Evolutionary conservation across 2,113 vertebrate species (phyloP).

Genomic region (Cyrtonyx montezumae): DNA sequence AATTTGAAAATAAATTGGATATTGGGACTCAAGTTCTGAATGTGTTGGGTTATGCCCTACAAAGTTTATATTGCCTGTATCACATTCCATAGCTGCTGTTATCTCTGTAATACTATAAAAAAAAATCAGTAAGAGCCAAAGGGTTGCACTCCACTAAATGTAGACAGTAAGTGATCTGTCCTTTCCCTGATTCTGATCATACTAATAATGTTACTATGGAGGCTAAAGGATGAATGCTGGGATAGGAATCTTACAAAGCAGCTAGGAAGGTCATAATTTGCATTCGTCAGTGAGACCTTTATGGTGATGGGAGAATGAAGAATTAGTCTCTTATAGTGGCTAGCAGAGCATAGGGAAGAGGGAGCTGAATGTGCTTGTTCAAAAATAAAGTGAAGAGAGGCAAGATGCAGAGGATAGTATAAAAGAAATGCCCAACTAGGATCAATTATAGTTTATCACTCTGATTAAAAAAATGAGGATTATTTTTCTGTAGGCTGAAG

Average conservation of each 20-base stretch:
- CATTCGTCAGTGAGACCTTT: slow-evolving; percentile 50
- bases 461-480: background rate
- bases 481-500: background rate
- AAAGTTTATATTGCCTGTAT: background rate
- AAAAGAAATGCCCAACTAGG: slow-evolving; percentile 11
- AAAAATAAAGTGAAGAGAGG: background rate
- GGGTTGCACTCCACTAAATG: background rate
- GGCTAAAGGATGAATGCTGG: slow-evolving; percentile 13
- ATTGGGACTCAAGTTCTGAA: background rate
- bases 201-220: slow-evolving; percentile 35
- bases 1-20: background rate
- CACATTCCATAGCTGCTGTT: background rate
- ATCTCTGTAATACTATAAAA: background rate
- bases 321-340: background rate
- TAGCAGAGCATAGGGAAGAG: slow-evolving; percentile 35
- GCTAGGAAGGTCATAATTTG: slow-evolving; percentile 23
- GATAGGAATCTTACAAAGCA: background rate
- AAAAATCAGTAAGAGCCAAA: background rate
- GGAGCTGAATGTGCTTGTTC: background rate
- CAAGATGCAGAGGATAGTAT: background rate
- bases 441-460: slow-evolving; percentile 26
- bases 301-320: slow-evolving; percentile 15
- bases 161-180: slow-evolving; percentile 3
- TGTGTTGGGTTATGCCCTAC: background rate
- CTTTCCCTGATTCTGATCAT: background rate